phyloP scores from a whole-genome alignment of 2,797 vertebrate genomes.

The Oryzias dopingdopingensis region DNA sequence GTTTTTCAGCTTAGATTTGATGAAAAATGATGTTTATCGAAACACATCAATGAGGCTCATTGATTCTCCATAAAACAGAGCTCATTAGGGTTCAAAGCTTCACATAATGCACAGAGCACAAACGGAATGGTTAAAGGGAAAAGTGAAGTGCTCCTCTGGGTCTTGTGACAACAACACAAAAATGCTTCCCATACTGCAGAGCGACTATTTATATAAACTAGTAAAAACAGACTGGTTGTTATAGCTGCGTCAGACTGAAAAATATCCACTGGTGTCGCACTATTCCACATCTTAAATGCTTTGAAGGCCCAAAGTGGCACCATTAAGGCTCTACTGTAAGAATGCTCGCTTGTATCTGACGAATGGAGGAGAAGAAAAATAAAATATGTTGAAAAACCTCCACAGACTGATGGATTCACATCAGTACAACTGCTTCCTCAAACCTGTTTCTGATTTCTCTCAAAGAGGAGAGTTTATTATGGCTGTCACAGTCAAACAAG shows the following conservation, averaged over 20 bases:
- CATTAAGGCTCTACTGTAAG: slow-evolving; percentile 7
- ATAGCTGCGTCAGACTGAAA: slow-evolving; percentile 17
- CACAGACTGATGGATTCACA: too few relatives aligned
- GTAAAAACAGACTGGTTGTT: slow-evolving; percentile 22
- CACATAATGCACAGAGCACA: slow-evolving; percentile 8
- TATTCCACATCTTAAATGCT: neutral
- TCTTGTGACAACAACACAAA: slow-evolving; percentile 34
- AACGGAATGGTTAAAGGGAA: slow-evolving; percentile 27
- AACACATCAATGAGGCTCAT: neutral
- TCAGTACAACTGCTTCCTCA: too few relatives aligned
- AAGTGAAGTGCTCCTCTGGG: slow-evolving; percentile 26
- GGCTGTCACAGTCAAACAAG: slow-evolving; percentile 5
- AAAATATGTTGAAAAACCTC: too few relatives aligned
- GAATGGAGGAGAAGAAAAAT: too few relatives aligned
- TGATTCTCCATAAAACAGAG: neutral
- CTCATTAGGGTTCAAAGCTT: slow-evolving; percentile 3
- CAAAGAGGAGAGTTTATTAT: neutral
- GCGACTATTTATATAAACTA: slow-evolving; percentile 32
- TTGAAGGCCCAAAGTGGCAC: slow-evolving; percentile 6
- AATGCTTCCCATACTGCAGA: slow-evolving; percentile 31
- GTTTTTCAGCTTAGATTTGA: neutral
- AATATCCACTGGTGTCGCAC: neutral
- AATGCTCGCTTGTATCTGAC: neutral
- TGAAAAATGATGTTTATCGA: slow-evolving; percentile 4
- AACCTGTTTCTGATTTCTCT: too few relatives aligned